These are phyloP conservation scores for Cataglyphis rosenhaueri DNA, from an alignment of 2,888 invertebrate genomes.

Conservation along the genomic window DNA sequence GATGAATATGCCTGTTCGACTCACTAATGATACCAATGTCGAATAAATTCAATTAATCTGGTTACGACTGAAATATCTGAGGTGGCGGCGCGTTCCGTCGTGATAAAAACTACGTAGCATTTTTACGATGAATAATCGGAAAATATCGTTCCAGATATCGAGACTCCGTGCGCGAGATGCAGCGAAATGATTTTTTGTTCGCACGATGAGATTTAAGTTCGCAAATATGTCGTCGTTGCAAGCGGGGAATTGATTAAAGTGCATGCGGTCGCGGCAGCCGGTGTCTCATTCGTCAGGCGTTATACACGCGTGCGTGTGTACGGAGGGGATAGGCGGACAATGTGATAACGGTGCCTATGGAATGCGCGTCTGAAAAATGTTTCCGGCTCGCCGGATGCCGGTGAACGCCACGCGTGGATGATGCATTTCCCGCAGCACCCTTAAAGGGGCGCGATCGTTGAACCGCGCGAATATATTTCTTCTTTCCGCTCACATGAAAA, in stretches of 20 bases:
- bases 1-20: not conserved
- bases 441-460: slow-evolving; percentile 59
- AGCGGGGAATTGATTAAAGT: slow-evolving; percentile 56
- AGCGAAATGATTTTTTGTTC: slow-evolving; percentile 19
- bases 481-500: not conserved
- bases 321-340: slow-evolving; percentile 49
- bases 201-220: slow-evolving; percentile 55
- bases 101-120: not conserved
- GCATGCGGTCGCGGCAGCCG: slow-evolving; percentile 23
- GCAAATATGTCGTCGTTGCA: slow-evolving; percentile 51
- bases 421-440: slow-evolving; percentile 51
- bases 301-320: slow-evolving; percentile 22
- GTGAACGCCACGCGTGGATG: slow-evolving; percentile 44
- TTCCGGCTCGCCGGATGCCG: slow-evolving; percentile 54
- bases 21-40: not conserved
- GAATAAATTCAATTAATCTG: slow-evolving; percentile 40
- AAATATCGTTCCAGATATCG: slow-evolving; percentile 33
- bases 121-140: not conserved
- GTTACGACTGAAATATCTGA: not conserved
- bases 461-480: slow-evolving; percentile 22
- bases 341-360: slow-evolving; percentile 62
- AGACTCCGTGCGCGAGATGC: not conserved
- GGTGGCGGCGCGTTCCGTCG: not conserved
- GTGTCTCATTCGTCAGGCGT: slow-evolving; percentile 54
- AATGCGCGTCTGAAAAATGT: slow-evolving; percentile 62